phyloP scores from a whole-genome alignment of 2,888 invertebrate species.

The Ormyrus labotus region DNA sequence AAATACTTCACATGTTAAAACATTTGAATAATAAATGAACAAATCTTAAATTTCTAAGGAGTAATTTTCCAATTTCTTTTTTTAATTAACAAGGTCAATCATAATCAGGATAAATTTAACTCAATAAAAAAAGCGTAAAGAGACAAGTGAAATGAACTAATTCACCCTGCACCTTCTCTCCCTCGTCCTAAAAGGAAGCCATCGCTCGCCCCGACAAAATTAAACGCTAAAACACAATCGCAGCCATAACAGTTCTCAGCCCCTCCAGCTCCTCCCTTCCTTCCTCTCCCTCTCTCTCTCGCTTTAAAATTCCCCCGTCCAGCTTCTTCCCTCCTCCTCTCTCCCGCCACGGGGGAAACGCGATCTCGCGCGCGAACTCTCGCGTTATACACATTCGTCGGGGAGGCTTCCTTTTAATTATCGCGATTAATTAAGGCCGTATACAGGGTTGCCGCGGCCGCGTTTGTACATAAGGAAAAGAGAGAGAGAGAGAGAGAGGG shows the following conservation, averaged over 20 bases:
- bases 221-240: constrained; percentile 43
- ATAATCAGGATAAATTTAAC: no score
- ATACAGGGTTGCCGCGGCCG: constrained; percentile 38
- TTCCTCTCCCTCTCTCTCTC: neutral
- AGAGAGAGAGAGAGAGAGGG: neutral
- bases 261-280: neutral
- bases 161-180: neutral
- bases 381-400: neutral
- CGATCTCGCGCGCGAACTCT: neutral
- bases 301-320: constrained; percentile 32
- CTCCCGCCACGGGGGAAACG: constrained; percentile 38
- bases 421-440: constrained; percentile 72
- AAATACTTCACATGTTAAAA: no score
- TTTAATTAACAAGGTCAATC: no score
- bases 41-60: no score
- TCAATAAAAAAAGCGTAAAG: no score
- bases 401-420: constrained; percentile 71
- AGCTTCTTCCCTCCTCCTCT: constrained; percentile 49
- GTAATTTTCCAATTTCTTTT: no score
- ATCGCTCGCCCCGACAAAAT: constrained; percentile 46
- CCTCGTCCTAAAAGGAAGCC: constrained; percentile 41
- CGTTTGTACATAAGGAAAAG: constrained; percentile 48
- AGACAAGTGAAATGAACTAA: no score
- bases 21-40: no score
- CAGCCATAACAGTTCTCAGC: constrained; percentile 24